A percentile compares a stretch with the other conserved stretches of the same genome.
These are phyloP conservation scores for Ovibos moschatus DNA, from an alignment of 2,113 vertebrate species.

Conservation along the genomic window DNA sequence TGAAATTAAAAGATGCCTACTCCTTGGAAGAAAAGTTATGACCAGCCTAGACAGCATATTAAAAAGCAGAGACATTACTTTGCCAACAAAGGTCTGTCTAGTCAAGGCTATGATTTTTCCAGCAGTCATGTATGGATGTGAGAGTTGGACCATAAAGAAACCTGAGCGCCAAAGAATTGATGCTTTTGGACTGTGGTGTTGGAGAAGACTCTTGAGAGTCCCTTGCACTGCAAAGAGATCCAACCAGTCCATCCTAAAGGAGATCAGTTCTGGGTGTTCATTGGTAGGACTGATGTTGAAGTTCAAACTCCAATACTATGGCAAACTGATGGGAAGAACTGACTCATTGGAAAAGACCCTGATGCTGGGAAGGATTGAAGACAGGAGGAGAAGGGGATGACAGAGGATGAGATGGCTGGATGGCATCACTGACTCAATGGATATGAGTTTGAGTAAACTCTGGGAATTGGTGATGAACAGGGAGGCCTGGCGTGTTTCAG, in stretches of 20 bases:
- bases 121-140: neutral
- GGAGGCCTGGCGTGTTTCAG: neutral
- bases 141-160: neutral
- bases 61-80: neutral
- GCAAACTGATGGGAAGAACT: neutral
- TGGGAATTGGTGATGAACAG: neutral
- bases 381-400: neutral
- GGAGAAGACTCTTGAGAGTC: neutral
- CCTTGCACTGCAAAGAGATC: neutral
- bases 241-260: neutral
- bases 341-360: neutral
- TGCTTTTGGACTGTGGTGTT: neutral
- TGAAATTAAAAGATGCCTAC: neutral
- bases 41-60: neutral
- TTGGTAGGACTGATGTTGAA: neutral
- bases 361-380: neutral
- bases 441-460: neutral
- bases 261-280: neutral
- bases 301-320: neutral
- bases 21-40: neutral
- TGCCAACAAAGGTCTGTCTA: neutral
- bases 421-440: neutral
- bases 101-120: neutral
- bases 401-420: neutral
- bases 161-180: accelerated